phyloP scores from a whole-genome alignment of 1,140 invertebrate genomes.

The Colletes latitarsis region DNA sequence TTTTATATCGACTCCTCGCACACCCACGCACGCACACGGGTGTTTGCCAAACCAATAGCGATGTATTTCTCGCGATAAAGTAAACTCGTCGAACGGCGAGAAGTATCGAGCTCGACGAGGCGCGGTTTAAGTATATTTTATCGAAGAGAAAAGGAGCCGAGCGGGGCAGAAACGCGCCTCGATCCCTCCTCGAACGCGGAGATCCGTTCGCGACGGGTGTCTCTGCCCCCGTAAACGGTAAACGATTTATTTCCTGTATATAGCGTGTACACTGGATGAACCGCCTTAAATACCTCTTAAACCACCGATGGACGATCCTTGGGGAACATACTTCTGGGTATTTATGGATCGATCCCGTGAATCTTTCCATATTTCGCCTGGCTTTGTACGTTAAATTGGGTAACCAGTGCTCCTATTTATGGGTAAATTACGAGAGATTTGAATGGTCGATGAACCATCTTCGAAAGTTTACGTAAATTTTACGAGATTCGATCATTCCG shows the following conservation, averaged over 20 bases:
- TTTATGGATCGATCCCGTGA: too few species aligned
- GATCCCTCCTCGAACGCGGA: conserved; percentile 50
- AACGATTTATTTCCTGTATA: conserved; percentile 61
- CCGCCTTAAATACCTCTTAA: too few species aligned
- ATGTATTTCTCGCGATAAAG: conserved; percentile 54
- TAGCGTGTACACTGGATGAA: too few species aligned
- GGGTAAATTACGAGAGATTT: too few species aligned
- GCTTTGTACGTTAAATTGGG: too few species aligned
- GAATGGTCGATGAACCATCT: too few species aligned
- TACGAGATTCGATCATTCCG: too few species aligned
- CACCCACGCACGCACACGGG: background rate
- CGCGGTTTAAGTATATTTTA: conserved; percentile 60
- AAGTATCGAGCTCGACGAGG: conserved; percentile 24
- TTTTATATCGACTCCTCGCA: background rate
- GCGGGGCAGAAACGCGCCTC: conserved; percentile 27
- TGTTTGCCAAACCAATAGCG: conserved; percentile 45
- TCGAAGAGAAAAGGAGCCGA: conserved; percentile 52
- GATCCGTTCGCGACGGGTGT: conserved; percentile 60
- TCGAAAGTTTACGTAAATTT: too few species aligned
- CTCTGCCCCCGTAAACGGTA: conserved; percentile 31
- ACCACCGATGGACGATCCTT: too few species aligned
- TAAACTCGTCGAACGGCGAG: conserved; percentile 15
- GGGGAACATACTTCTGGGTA: too few species aligned
- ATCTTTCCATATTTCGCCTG: too few species aligned
- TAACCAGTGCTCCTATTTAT: too few species aligned